Conservation (phyloP, 2,888 invertebrate genomes). For the Galerucella nymphaeae region DNA sequence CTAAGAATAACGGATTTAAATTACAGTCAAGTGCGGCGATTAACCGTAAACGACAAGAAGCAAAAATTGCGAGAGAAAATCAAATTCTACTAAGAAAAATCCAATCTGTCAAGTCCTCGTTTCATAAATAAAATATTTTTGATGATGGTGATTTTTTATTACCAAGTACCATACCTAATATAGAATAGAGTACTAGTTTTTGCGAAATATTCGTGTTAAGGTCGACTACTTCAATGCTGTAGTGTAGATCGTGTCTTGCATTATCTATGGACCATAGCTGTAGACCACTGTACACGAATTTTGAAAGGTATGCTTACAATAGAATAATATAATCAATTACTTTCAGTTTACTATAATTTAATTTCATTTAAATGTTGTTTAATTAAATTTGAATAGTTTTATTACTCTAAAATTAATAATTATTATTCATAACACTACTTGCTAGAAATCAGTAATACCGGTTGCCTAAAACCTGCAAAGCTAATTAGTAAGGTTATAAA, state of each 20-base stretch:
- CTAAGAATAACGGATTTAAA: slow-evolving; percentile 25
- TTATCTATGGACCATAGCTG: no score
- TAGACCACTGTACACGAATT: no score
- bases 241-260: no score
- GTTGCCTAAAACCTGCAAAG: not conserved
- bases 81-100: slow-evolving; percentile 49
- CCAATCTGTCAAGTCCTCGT: slow-evolving; percentile 47
- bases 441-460: not conserved
- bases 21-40: slow-evolving; percentile 50
- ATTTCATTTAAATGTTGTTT: no score
- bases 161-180: not conserved
- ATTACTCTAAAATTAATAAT: no score
- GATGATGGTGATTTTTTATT: slow-evolving; percentile 10
- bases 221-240: slow-evolving; percentile 29
- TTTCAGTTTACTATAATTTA: no score
- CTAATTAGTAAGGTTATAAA: not conserved
- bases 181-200: slow-evolving; percentile 2
- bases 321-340: not conserved
- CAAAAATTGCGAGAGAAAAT: slow-evolving; percentile 54
- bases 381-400: no score
- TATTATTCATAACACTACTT: no score
- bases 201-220: slow-evolving; percentile 43
- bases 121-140: slow-evolving; percentile 38
- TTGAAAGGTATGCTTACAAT: slow-evolving; percentile 37
- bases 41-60: slow-evolving; percentile 50